Base-by-base conservation (phyloP, 2,797 vertebrate species). In the Eurystomus glaucurus region DNA sequence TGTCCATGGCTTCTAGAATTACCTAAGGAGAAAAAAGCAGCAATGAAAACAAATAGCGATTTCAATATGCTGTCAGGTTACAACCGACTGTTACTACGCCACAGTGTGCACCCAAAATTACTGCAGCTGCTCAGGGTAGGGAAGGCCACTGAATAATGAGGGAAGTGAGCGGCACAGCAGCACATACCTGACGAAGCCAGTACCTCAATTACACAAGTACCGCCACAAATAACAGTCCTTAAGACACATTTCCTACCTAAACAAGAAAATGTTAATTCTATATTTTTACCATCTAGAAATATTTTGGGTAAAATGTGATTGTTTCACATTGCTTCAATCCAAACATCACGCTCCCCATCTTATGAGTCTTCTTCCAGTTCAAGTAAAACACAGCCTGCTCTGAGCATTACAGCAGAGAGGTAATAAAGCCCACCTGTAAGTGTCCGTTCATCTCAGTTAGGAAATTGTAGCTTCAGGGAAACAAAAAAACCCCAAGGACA, bases 1-100 rank as follows among this genome's bases (percentile, higher is more conserved):
- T 94, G 85, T 98, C 94, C 96, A 97, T 96, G 8, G 98, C 94
- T 70, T 98, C 98, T 39, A 90, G 93, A 87, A 94, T 96, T 66
- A 97, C 95, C 98, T 98, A 82, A 31, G 39, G n/a, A 79, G 39
- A 72, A 80, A 57, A 92, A 85, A 62, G 75, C 11, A 74, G 76
- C 57, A 76, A 70, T 4, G 2, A 78, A 95, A 76, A 69, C 11
- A 2, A 94, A 33, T 0, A 48, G 31, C 7, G 33, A 37, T 69
- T 90, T 60, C 69, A 55, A 33, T 9, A 14, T 5, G 28, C 18
- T 70, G 43, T 55, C 12, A 33, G 88, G 45, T 26, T 50, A 41
- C 8, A 94, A 5, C 7, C 20, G n/a, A 22, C 37, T 72, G 33
- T 41, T 64, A 37, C 2, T 37, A 37, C 2, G 6, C 1, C 55